phyloP scores from a whole-genome alignment of 2,888 invertebrate genomes.

The Lymantria dispar region DNA sequence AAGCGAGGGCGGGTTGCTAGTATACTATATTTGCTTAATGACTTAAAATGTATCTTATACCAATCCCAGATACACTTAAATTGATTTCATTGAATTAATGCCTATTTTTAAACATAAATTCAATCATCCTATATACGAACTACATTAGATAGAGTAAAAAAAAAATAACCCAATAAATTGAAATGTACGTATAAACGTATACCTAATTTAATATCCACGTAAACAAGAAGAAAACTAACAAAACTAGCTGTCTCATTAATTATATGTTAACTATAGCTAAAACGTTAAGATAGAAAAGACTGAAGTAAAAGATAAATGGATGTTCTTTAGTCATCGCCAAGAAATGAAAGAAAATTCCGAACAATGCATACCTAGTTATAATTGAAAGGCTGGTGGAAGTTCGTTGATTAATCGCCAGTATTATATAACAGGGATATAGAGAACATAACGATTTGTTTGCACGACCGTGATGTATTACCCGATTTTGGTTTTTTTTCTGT shows the following conservation, averaged over 20 bases:
- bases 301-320: constrained; percentile 27
- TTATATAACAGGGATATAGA: constrained; percentile 7
- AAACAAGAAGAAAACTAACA: too few relatives aligned
- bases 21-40: too few relatives aligned
- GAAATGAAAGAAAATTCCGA: constrained; percentile 15
- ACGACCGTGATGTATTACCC: neutral
- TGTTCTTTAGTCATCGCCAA: constrained; percentile 24
- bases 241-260: neutral
- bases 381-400: constrained; percentile 14
- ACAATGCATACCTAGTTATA: constrained; percentile 22
- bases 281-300: constrained; percentile 11
- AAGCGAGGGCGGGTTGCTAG: too few relatives aligned
- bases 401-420: constrained; percentile 21
- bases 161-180: too few relatives aligned
- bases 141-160: too few relatives aligned
- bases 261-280: constrained; percentile 12
- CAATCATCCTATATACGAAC: too few relatives aligned
- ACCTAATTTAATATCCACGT: too few relatives aligned
- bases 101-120: too few relatives aligned
- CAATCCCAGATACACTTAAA: too few relatives aligned
- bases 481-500: neutral
- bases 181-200: too few relatives aligned
- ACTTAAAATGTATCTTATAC: too few relatives aligned
- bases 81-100: too few relatives aligned
- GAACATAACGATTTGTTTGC: constrained; percentile 6